phyloP scores from a whole-genome alignment of 2,113 vertebrate species.

The Pyrgilauda ruficollis region DNA sequence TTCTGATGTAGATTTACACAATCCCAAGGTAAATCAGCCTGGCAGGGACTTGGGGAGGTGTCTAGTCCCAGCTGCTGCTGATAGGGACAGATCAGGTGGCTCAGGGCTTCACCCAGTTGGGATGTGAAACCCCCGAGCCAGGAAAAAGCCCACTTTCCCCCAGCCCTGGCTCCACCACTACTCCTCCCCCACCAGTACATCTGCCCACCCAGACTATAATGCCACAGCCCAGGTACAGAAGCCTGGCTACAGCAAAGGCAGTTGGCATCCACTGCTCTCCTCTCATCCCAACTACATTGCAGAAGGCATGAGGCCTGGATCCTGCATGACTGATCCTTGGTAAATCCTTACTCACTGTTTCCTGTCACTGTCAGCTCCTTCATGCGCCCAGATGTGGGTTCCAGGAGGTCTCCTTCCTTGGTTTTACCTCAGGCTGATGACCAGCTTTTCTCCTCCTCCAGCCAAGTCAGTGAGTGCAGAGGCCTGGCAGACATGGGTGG shows the following conservation, averaged over 20 bases:
- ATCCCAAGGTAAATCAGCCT: neutral
- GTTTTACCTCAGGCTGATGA: neutral
- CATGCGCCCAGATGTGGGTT: accelerated
- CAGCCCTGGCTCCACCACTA: accelerated
- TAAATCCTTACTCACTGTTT: neutral
- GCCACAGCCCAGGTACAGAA: neutral
- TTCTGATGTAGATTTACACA: neutral
- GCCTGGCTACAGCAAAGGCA: neutral
- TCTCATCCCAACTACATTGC: accelerated
- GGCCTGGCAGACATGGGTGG: neutral
- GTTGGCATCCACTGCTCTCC: neutral
- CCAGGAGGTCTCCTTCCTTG: neutral
- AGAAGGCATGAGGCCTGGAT: neutral
- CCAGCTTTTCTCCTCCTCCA: neutral
- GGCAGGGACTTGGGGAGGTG: neutral
- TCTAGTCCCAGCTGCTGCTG: neutral
- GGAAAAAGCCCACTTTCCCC: accelerated
- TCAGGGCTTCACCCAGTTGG: neutral
- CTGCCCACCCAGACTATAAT: neutral
- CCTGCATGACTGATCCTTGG: neutral
- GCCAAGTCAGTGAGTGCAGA: neutral
- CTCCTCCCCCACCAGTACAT: neutral
- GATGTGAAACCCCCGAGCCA: neutral
- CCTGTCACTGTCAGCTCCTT: neutral
- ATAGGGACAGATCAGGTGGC: neutral